phyloP scores from a whole-genome alignment of 1,140 invertebrate genomes.

The Eupeodes corollae region DNA sequence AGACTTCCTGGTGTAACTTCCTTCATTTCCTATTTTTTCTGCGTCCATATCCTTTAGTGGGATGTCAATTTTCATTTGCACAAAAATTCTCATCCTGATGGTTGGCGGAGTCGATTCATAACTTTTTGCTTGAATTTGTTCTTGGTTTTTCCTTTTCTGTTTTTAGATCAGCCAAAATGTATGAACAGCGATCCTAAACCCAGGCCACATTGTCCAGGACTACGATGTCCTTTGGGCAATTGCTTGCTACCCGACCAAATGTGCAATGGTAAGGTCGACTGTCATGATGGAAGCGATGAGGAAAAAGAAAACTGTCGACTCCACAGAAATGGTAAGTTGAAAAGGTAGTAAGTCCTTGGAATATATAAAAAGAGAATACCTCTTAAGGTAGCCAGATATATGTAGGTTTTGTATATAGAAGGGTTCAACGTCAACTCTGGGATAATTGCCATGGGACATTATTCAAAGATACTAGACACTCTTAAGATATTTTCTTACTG shows the following conservation, averaged over 20 bases:
- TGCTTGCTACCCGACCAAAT: conserved; percentile 51
- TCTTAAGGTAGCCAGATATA: neutral
- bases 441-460: too few relatives aligned
- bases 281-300: conserved; percentile 57
- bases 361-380: neutral
- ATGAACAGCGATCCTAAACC: conserved; percentile 2
- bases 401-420: too few relatives aligned
- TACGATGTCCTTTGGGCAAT: conserved; percentile 54
- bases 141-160: neutral
- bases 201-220: conserved; percentile 37
- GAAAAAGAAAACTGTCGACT: conserved; percentile 39
- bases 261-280: conserved; percentile 61
- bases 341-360: neutral
- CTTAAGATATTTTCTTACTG: too few relatives aligned
- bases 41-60: neutral
- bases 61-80: neutral
- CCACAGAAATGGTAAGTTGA: conserved; percentile 21
- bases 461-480: too few relatives aligned
- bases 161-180: conserved; percentile 18
- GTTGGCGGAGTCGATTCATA: neutral
- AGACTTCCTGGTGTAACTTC: too few relatives aligned
- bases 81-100: neutral
- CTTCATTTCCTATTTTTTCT: too few relatives aligned
- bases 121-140: neutral
- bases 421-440: too few relatives aligned